Evolutionary conservation across 2,888 invertebrate genomes (phyloP), one percentile per base, ranked within the genome.

Genomic region (Hypomecis punctinalis): DNA sequence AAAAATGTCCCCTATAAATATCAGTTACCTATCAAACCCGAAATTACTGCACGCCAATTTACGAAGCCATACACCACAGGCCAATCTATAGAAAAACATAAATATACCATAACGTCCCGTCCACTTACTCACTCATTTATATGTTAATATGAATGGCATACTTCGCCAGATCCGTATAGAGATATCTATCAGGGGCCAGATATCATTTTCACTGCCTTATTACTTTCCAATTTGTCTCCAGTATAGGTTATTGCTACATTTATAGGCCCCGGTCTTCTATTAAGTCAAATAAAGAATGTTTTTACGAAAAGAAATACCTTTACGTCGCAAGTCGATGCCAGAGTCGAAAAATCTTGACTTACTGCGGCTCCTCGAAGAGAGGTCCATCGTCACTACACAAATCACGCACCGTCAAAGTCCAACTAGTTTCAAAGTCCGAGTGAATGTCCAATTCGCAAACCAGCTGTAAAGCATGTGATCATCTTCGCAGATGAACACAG

Each of bases 271-370:
- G 77, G 78, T 68, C 77, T 74, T 79, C 79, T 87, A 80, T 72
- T 71, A 73, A 77, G 13, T 61, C 53, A 75, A 73, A 64, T 71
- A 71, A 74, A 71, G 64, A 67, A 68, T 71, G 68, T 67, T 68
- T 76, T 75, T 69, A 46, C 60, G 58, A 61, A 71, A 63, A 55
- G 75, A 82, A 81, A 79, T 93, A 93, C 93, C 93, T 93, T 92
- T 93, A 82, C 93, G 91, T 73, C 92, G 86, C 81, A 92, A 81
- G 84, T 90, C 89, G 89, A 93, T 93, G 78, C 93, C 93, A 82
- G 93, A 93, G 91, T 93, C 93, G 88, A 91, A 93, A 92, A 93
- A 93, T 91, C 93, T 93, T 90, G 93, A 93, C 91, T 93, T 93
- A 92, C 93, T 91, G 85, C 93, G 80, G 90, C 93, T 92, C 87